Base-by-base conservation (phyloP, 2,113 vertebrate genomes). In the Phaetusa simplex region DNA sequence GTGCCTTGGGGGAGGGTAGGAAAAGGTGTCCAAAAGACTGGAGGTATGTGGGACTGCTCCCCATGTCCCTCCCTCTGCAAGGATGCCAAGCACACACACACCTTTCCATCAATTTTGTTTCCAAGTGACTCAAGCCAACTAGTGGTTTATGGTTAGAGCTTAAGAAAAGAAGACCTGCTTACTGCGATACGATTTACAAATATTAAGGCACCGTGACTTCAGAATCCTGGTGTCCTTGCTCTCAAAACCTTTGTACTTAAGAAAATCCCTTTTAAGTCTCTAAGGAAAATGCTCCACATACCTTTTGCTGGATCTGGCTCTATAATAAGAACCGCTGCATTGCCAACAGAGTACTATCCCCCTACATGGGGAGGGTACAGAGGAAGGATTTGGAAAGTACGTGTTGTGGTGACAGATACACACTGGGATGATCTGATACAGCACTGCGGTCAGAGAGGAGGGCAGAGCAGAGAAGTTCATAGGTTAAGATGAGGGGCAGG, bases 61-160 rank as follows among this genome's bases (percentile, higher is more conserved):
- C 11, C 1, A 0, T 5, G 8, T 59, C 69, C n/a, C 45, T 80
- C 62, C 14, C 59, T 73, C 86, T 66, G 66, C 58, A 82, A 92
- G 62, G 47, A 96, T 93, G 78, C 78, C 53, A 88, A 71, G 81
- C 93, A 91, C 86, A 94, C 42, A 61, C 0, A 20, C 50, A 90
- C 30, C 62, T 89, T 93, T 78, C 73, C 56, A 84, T 95, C 84
- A 84, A 93, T 93, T 94, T 93, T 50, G 82, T 72, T 92, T 95
- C 91, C 74, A 93, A 82, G 69, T 53, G 88, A 95, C 80, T 92
- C 53, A 80, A 93, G 65, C 42, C 84, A 95, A 96, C 40, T 70
- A 83, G 78, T 95, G 84, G 81, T 93, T 97, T 97, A 97, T 80
- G 74, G 82, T 77, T 58, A 94, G 89, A 91, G 94, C 93, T 97